phyloP scores from a whole-genome alignment of 2,113 vertebrate species.

The Chinchilla lanigera region DNA sequence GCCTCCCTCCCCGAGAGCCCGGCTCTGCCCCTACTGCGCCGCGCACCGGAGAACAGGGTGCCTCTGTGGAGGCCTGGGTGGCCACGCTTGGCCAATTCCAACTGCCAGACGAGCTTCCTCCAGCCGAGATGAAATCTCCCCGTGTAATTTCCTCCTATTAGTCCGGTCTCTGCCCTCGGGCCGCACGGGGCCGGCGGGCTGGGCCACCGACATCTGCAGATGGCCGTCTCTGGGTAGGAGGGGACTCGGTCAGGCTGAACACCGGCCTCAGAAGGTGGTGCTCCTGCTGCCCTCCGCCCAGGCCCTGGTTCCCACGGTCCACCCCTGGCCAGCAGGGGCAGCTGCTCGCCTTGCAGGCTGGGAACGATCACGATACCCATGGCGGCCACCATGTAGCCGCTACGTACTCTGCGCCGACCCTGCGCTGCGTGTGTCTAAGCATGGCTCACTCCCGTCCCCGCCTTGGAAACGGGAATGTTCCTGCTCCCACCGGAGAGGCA shows the following conservation, averaged over 20 bases:
- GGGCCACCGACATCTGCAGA: conserved; percentile 62
- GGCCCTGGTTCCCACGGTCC: neutral
- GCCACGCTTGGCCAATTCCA: conserved; percentile 48
- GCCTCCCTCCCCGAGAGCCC: neutral
- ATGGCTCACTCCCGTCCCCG: neutral
- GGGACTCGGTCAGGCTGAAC: conserved; percentile 27
- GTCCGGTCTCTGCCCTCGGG: conserved; percentile 73
- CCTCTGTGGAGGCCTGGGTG: neutral
- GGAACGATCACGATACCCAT: neutral
- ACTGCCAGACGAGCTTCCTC: conserved; percentile 64
- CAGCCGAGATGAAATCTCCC: conserved; percentile 76
- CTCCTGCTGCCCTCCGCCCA: neutral
- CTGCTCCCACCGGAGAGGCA: neutral
- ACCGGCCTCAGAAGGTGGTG: neutral
- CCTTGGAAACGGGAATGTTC: neutral
- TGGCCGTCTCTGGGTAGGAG: conserved; percentile 37
- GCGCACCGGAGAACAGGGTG: neutral
- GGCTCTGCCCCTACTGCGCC: neutral
- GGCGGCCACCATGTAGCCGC: neutral
- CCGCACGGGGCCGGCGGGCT: neutral
- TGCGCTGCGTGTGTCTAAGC: neutral
- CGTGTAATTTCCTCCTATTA: conserved; percentile 80
- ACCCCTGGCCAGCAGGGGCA: neutral
- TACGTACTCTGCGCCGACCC: neutral
- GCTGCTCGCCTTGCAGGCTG: neutral